Conservation (phyloP, 2,797 vertebrate species). For the Brachymystax lenok region DNA sequence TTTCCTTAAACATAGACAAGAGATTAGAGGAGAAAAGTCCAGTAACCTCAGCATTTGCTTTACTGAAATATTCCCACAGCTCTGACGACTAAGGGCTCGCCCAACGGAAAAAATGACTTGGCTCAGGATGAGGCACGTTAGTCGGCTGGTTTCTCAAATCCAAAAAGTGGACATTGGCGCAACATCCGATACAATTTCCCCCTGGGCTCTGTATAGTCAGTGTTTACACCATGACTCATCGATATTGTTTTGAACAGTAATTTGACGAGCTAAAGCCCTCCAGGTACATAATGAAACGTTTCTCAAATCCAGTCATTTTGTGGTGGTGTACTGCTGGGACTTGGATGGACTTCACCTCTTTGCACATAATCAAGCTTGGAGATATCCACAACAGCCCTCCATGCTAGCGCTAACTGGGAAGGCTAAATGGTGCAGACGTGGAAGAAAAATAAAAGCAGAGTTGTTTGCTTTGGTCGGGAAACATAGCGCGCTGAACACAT, state of each 20-base stretch:
- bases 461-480: not conserved
- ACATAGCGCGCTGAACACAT: not conserved
- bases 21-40: not conserved
- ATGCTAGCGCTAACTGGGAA: not conserved
- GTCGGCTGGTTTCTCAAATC: not conserved
- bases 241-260: not conserved
- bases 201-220: not conserved
- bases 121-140: not conserved
- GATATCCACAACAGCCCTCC: not conserved
- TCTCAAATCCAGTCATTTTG: not conserved
- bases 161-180: not conserved
- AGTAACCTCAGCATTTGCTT: not conserved
- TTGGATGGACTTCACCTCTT: not conserved
- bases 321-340: not conserved
- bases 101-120: not conserved
- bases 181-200: not conserved
- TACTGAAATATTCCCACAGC: not conserved
- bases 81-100: not conserved
- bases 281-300: not conserved
- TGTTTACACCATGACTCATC: not conserved
- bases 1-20: not conserved
- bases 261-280: not conserved
- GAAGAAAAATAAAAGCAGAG: not conserved
- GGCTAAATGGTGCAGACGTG: not conserved
- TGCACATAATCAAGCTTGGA: not conserved